Evolutionary conservation across 2,888 invertebrate genomes (phyloP).

Genomic region (Teleiodes luculella): DNA sequence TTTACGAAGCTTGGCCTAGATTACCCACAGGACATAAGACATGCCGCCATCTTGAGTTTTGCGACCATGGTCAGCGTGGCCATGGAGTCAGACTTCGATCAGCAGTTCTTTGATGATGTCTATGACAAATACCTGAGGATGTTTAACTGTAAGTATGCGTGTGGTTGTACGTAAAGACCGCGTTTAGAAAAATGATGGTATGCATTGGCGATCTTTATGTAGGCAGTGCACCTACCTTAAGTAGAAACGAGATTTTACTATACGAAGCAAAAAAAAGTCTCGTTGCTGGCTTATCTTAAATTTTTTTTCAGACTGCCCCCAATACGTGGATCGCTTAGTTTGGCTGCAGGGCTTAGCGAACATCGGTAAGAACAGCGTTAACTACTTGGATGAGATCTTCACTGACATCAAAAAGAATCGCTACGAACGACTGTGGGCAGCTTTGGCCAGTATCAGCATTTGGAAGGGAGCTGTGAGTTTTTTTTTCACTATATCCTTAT

Average conservation of each 20-base stretch:
- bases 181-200: no score
- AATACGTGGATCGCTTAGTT: conserved; percentile 83
- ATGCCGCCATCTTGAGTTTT: conserved; percentile 83
- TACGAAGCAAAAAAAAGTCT: no score
- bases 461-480: conserved; percentile 26
- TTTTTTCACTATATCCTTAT: no score
- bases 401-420: conserved; percentile 62
- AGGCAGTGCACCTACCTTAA: no score
- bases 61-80: conserved; percentile 83
- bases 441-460: conserved; percentile 66
- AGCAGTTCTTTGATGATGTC: conserved; percentile 83
- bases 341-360: conserved; percentile 86
- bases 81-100: conserved; percentile 75
- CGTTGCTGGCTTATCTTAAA: no score
- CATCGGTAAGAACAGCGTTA: conserved; percentile 54
- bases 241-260: no score
- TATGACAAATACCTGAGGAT: conserved; percentile 84
- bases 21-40: conserved; percentile 75
- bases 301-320: conserved; percentile 75
- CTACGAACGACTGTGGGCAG: conserved; percentile 84
- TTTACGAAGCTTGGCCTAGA: conserved; percentile 61
- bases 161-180: no score
- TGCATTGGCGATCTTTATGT: no score
- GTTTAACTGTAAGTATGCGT: conserved; percentile 82
- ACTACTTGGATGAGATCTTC: conserved; percentile 59